A percentile compares a stretch with the other conserved stretches of the same genome.
Evolutionary conservation across 2,888 invertebrate species (phyloP).

Genomic region (Bembecia ichneumoniformis): DNA sequence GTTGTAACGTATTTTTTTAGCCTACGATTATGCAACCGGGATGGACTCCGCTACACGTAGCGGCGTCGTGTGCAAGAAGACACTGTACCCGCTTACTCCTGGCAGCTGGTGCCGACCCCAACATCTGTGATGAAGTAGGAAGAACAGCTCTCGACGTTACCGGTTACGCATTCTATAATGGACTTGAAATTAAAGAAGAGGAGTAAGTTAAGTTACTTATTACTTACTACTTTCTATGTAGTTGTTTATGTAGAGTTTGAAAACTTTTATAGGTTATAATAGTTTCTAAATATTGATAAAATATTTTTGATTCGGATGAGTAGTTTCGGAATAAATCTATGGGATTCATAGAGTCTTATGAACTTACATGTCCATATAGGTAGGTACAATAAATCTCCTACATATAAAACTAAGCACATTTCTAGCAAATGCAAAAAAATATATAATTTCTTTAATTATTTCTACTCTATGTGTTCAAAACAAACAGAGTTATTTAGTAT

Average conservation of each 20-base stretch:
- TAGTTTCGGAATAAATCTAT: too few relatives aligned
- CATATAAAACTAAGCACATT: too few relatives aligned
- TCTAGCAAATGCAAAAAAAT: too few relatives aligned
- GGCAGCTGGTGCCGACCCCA: constrained; percentile 60
- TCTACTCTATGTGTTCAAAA: too few relatives aligned
- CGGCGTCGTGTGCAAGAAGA: constrained; percentile 60
- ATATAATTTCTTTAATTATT: too few relatives aligned
- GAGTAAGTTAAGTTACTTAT: constrained; percentile 10
- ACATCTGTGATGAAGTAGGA: constrained; percentile 46
- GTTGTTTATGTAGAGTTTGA: not conserved
- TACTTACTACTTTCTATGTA: not conserved
- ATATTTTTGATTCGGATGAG: too few relatives aligned
- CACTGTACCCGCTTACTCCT: constrained; percentile 65
- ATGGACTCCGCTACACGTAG: constrained; percentile 75
- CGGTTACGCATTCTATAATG: constrained; percentile 47
- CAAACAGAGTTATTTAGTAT: too few relatives aligned
- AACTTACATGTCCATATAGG: too few relatives aligned
- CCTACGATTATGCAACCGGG: constrained; percentile 37
- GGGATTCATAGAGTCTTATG: too few relatives aligned
- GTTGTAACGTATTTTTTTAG: not conserved
- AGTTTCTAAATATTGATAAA: too few relatives aligned
- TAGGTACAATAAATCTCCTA: too few relatives aligned
- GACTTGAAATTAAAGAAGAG: constrained; percentile 23
- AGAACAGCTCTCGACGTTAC: constrained; percentile 65
- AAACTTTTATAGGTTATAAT: too few relatives aligned